phyloP scores from a whole-genome alignment of 2,888 invertebrate genomes.

The Polydrusus tereticollis region DNA sequence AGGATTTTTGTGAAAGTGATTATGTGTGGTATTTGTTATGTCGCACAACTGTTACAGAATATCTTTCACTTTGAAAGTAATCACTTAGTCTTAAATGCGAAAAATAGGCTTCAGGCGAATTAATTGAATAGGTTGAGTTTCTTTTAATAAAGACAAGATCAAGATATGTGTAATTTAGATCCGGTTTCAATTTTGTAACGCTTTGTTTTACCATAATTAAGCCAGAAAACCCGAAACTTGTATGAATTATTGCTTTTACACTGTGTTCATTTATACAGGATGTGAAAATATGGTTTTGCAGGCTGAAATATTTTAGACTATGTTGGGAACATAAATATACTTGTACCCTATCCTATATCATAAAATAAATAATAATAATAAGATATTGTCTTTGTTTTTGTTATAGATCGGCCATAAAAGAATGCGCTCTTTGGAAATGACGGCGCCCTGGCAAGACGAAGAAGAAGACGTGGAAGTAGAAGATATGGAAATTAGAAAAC shows the following conservation, averaged over 20 bases:
- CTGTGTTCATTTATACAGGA: background rate
- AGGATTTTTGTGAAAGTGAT: slow-evolving; percentile 46
- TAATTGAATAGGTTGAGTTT: slow-evolving; percentile 37
- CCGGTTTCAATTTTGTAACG: slow-evolving; percentile 35
- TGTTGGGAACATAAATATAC: too few species aligned
- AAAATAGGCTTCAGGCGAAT: slow-evolving; percentile 37
- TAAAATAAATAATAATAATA: background rate
- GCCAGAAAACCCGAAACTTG: background rate
- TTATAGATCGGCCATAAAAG: slow-evolving; percentile 41
- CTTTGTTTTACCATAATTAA: slow-evolving; percentile 18
- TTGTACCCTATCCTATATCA: too few species aligned
- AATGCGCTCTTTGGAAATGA: slow-evolving; percentile 66
- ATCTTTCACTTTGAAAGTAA: slow-evolving; percentile 51
- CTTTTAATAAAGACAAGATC: slow-evolving; percentile 29
- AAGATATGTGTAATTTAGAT: slow-evolving; percentile 30
- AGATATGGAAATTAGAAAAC: slow-evolving; percentile 63
- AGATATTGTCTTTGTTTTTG: background rate
- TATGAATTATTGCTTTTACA: background rate
- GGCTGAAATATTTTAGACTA: too few species aligned
- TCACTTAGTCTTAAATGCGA: slow-evolving; percentile 32
- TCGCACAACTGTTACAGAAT: slow-evolving; percentile 47
- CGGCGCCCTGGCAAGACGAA: slow-evolving; percentile 66
- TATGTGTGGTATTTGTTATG: slow-evolving; percentile 43
- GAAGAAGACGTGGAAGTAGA: slow-evolving; percentile 68
- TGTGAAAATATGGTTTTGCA: too few species aligned